Evolutionary conservation across 2,797 vertebrate genomes (phyloP).

Genomic region (Gymnothorax reevesii): DNA sequence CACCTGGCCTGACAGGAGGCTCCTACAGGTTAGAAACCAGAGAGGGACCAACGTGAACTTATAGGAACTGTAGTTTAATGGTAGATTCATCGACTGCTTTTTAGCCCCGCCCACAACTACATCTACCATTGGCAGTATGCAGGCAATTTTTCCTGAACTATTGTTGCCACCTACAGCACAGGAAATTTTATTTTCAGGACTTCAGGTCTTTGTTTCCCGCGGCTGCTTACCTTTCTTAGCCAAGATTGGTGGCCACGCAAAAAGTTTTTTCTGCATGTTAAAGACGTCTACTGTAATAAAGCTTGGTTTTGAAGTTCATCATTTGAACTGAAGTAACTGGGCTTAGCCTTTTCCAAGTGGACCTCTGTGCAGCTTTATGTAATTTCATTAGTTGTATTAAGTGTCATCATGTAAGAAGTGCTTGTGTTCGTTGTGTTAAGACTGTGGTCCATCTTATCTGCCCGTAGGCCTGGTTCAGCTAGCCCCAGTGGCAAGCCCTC

Average conservation of each 20-base stretch:
- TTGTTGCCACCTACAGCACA: neutral
- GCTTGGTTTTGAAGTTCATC: neutral
- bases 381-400: too few species aligned
- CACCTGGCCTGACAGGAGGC: slow-evolving; percentile 77
- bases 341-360: neutral
- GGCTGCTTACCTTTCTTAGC: neutral
- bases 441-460: neutral
- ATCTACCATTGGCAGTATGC: neutral
- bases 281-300: too few species aligned
- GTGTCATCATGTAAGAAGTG: too few species aligned
- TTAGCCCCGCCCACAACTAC: neutral
- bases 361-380: too few species aligned
- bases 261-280: neutral
- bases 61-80: neutral
- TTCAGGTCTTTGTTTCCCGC: too few species aligned
- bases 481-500: slow-evolving; percentile 93
- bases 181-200: neutral
- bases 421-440: neutral
- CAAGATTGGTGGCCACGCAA: neutral
- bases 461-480: slow-evolving; percentile 88
- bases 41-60: neutral
- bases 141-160: neutral
- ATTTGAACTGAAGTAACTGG: neutral
- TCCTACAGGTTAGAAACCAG: slow-evolving; percentile 82
- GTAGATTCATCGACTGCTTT: neutral